Conservation (phyloP, 2,797 vertebrate species). For the Chelidonichthys spinosus region DNA sequence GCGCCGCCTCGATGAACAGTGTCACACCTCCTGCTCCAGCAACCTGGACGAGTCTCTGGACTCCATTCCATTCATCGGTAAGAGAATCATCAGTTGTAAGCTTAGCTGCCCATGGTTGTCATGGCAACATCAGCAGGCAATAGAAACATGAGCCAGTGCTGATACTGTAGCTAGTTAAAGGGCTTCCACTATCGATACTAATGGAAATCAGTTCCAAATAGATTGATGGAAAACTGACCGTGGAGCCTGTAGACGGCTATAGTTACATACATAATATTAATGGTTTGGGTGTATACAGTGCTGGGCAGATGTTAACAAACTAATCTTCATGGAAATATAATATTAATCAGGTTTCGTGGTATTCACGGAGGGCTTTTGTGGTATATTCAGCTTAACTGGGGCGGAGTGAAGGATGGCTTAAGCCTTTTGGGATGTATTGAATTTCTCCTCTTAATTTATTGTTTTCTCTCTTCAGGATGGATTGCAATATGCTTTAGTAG, state of each 20-base stretch:
- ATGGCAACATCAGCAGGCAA: slow-evolving; percentile 68
- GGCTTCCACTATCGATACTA: slow-evolving; percentile 16
- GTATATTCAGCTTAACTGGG: slow-evolving; percentile 42
- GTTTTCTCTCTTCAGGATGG: slow-evolving; percentile 39
- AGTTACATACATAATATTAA: slow-evolving; percentile 10
- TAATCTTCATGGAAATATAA: slow-evolving; percentile 40
- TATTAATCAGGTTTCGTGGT: slow-evolving; percentile 54
- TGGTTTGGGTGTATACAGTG: slow-evolving; percentile 7
- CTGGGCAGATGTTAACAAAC: slow-evolving; percentile 36
- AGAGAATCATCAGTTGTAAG: slow-evolving; percentile 68
- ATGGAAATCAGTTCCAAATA: slow-evolving; percentile 31
- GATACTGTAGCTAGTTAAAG: slow-evolving; percentile 28
- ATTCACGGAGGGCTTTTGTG: slow-evolving; percentile 36
- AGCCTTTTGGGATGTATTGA: slow-evolving; percentile 47
- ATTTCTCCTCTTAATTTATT: slow-evolving; percentile 38
- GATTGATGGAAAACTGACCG: slow-evolving; percentile 12
- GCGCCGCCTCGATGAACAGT: slow-evolving; percentile 89
- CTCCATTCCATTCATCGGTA: slow-evolving; percentile 98
- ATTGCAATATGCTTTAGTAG: slow-evolving; percentile 36
- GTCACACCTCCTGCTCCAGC: slow-evolving; percentile 89
- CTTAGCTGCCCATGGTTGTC: slow-evolving; percentile 50
- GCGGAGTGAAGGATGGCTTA: slow-evolving; percentile 46
- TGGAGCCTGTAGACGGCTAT: slow-evolving; percentile 15
- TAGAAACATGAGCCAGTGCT: slow-evolving; percentile 46
- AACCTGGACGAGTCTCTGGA: slow-evolving; percentile 95